Evolutionary conservation across 1,140 invertebrate species (phyloP).

Genomic region (Trichonephila inaurata): DNA sequence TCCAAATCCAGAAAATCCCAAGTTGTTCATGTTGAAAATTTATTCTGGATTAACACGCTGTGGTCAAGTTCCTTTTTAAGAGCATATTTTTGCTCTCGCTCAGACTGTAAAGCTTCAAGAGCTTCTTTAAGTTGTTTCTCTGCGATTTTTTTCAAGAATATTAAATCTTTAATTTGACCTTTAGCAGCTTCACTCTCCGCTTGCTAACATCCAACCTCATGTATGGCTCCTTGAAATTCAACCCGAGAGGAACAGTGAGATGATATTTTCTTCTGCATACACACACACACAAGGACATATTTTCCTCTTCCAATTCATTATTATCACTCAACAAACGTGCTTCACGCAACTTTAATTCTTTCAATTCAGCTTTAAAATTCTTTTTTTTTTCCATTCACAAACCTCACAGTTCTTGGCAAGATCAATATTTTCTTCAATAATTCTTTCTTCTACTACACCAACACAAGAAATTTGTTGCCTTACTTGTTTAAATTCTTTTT

Average conservation of each 20-base stretch:
- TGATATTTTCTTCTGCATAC: conserved; percentile 98
- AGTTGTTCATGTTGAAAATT: conserved; percentile 86
- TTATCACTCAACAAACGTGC: conserved; percentile 94
- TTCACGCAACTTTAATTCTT: conserved; percentile 95
- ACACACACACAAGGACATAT: conserved; percentile 96
- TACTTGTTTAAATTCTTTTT: conserved; percentile 88
- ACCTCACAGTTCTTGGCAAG: conserved; percentile 91
- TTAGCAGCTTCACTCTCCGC: conserved; percentile 89
- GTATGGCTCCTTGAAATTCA: conserved; percentile 98
- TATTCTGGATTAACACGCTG: conserved; percentile 91
- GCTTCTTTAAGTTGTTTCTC: conserved; percentile 99
- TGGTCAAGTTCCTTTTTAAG: conserved; percentile 99
- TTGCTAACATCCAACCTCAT: conserved; percentile 93
- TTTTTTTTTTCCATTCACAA: conserved; percentile 89
- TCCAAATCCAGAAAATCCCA: conserved; percentile 77
- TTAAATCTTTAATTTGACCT: conserved; percentile 90
- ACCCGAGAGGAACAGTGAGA: conserved; percentile 91
- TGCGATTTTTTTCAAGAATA: conserved; percentile 93
- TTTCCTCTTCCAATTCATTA: conserved; percentile 98
- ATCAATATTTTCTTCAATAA: conserved; percentile 85
- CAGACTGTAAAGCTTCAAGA: conserved; percentile 93
- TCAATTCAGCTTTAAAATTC: conserved; percentile 89
- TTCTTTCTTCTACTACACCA: conserved; percentile 86
- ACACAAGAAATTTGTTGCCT: conserved; percentile 90
- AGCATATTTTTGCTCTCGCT: conserved; percentile 97